Percentiles rank a stretch among this genome's conserved stretches.
Conservation (phyloP, 2,797 vertebrate genomes). For the Pelochelys cantorii region DNA sequence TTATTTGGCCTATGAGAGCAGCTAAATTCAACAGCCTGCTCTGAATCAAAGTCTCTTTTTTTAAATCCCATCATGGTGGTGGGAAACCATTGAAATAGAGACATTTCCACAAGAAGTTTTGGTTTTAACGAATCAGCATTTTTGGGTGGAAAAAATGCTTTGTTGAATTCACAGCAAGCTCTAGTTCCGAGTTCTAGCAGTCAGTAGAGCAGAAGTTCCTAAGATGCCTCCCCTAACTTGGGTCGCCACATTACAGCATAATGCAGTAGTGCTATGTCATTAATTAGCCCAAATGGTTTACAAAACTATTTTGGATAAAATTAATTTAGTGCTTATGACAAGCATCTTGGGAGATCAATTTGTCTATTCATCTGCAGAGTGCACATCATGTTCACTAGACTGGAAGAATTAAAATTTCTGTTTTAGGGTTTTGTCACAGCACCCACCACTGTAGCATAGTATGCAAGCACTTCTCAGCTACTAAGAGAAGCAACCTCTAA, state of each 20-base stretch:
- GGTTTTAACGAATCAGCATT: not conserved
- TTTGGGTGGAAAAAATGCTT: not conserved
- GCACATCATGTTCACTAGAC: not conserved
- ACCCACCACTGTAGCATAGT: not conserved
- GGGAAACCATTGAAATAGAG: not conserved
- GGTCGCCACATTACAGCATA: fast-evolving
- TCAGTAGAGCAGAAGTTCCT: fast-evolving
- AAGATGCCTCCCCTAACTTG: not conserved
- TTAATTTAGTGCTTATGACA: not conserved
- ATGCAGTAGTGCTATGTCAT: not conserved
- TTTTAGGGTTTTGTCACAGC: not conserved
- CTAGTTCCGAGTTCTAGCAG: not conserved
- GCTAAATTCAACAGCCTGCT: not conserved
- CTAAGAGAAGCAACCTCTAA: not conserved
- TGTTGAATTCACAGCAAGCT: not conserved
- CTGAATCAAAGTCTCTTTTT: not conserved
- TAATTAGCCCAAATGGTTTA: not conserved
- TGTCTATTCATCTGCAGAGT: not conserved
- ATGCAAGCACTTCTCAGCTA: not conserved
- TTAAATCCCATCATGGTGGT: not conserved
- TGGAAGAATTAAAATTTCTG: not conserved
- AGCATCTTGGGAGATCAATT: not conserved
- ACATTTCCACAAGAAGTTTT: not conserved
- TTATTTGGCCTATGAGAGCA: not conserved
- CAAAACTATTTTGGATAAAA: not conserved